Conservation (phyloP, 2,888 invertebrate genomes). For the Orchesellides sinensis region DNA sequence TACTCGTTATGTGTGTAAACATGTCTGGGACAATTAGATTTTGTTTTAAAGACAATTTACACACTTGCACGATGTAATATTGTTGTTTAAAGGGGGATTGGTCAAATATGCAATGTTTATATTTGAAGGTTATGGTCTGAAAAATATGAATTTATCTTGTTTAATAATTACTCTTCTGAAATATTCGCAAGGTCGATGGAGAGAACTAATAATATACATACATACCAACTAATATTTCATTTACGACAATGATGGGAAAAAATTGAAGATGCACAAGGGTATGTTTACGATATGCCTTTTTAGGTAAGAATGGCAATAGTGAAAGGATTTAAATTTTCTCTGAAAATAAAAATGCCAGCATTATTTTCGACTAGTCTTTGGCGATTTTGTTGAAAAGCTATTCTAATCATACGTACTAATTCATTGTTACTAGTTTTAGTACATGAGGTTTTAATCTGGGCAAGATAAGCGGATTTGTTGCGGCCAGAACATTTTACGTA, state of each 20-base stretch:
- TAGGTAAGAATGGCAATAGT: slow-evolving; percentile 8
- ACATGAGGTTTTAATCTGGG: too few species aligned
- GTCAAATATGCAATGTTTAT: slow-evolving; percentile 24
- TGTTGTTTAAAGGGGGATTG: slow-evolving; percentile 30
- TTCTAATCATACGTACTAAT: too few species aligned
- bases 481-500: too few species aligned
- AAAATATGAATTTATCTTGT: slow-evolving; percentile 10
- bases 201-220: too few species aligned
- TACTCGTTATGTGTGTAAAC: slow-evolving; percentile 4
- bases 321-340: not conserved
- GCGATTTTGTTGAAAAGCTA: too few species aligned
- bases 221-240: too few species aligned
- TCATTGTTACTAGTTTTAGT: too few species aligned
- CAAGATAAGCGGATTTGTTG: too few species aligned
- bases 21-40: slow-evolving; percentile 33
- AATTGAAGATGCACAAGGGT: not conserved
- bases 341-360: not conserved
- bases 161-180: not conserved
- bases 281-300: not conserved
- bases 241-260: too few species aligned
- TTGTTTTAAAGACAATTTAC: not conserved
- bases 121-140: slow-evolving; percentile 44
- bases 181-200: slow-evolving; percentile 18
- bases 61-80: not conserved
- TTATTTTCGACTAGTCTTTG: too few species aligned